These are phyloP conservation scores for Sepiola atlantica DNA, from an alignment of 2,888 invertebrate species.

Conservation along the genomic window DNA sequence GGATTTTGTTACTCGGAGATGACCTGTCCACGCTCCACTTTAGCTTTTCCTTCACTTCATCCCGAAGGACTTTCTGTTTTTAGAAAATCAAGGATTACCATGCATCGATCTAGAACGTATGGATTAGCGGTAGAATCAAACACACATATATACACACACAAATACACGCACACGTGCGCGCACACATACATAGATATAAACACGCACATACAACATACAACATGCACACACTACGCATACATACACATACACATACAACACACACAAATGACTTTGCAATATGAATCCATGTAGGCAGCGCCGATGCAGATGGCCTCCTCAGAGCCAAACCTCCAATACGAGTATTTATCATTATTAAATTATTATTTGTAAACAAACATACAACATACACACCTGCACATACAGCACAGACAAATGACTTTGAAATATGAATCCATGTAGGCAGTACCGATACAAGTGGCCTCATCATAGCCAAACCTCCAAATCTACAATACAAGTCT, in stretches of 20 bases:
- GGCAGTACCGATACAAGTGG: too few species aligned
- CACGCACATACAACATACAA: neutral
- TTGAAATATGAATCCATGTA: too few species aligned
- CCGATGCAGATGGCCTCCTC: too few species aligned
- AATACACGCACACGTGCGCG: neutral
- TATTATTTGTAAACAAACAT: too few species aligned
- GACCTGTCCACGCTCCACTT: slow-evolving; percentile 75
- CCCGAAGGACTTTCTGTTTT: slow-evolving; percentile 70
- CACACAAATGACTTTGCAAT: too few species aligned
- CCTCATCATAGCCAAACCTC: too few species aligned
- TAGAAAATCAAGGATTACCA: neutral
- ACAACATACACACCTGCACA: neutral
- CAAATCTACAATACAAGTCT: too few species aligned
- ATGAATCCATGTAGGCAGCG: too few species aligned
- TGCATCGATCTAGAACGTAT: too few species aligned
- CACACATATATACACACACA: neutral
- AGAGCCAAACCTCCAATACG: too few species aligned
- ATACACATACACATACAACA: neutral
- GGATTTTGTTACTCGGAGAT: slow-evolving; percentile 74
- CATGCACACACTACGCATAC: neutral
- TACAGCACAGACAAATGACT: too few species aligned
- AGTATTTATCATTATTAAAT: too few species aligned
- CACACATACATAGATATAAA: neutral
- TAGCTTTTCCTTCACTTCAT: slow-evolving; percentile 74
- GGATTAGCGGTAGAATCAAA: neutral